Evolutionary conservation across 2,888 invertebrate genomes (phyloP).

Genomic region (Lamellibrachia columna): DNA sequence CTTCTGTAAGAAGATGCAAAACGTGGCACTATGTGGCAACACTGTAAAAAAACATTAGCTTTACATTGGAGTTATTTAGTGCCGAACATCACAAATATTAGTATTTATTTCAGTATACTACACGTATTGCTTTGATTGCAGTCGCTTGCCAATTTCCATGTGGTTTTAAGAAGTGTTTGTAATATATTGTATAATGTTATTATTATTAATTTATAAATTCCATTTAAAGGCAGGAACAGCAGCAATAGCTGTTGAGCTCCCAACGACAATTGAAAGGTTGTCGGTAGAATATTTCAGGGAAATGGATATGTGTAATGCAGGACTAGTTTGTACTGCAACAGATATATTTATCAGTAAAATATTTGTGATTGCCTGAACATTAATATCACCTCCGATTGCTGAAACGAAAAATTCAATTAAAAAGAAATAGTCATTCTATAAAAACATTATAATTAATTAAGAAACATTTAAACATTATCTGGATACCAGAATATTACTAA

Average conservation of each 20-base stretch:
- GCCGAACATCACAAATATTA: slow-evolving; percentile 12
- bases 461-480: neutral
- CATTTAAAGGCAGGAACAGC: neutral
- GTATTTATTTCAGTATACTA: neutral
- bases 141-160: slow-evolving; percentile 8
- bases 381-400: neutral
- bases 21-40: neutral
- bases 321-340: neutral
- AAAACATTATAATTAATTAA: neutral
- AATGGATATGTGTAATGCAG: slow-evolving; percentile 3
- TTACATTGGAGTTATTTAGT: neutral
- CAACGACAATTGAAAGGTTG: neutral
- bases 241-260: neutral
- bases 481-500: no score
- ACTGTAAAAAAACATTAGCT: neutral
- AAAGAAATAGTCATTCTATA: no score
- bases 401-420: neutral
- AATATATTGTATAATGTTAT: slow-evolving; percentile 16
- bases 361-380: neutral
- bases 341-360: slow-evolving; percentile 16
- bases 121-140: neutral
- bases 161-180: neutral
- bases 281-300: slow-evolving; percentile 16
- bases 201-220: slow-evolving; percentile 13
- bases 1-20: neutral